Evolutionary conservation across 2,797 vertebrate genomes (phyloP).

Genomic region (Epinephelus awoara): DNA sequence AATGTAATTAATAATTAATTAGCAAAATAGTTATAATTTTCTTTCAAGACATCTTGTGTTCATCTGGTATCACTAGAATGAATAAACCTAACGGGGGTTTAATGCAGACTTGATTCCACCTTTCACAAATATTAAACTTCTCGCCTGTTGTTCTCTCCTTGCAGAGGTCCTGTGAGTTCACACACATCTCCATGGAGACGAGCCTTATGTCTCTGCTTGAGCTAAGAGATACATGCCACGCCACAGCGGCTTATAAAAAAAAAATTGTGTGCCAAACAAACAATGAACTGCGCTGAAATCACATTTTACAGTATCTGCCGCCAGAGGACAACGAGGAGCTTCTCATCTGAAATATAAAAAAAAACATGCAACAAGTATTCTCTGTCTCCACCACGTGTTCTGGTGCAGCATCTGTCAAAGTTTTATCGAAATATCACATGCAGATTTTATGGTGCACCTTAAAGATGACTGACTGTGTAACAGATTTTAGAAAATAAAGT

Average conservation of each 20-base stretch:
- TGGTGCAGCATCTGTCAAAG: constrained; percentile 75
- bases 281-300: constrained; percentile 62
- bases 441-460: constrained; percentile 91
- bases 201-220: constrained; percentile 70
- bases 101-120: too few relatives aligned
- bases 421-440: constrained; percentile 79
- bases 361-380: constrained; percentile 65
- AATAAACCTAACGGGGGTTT: neutral
- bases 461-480: constrained; percentile 89
- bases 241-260: constrained; percentile 64
- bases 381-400: constrained; percentile 77
- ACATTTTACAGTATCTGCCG: constrained; percentile 45
- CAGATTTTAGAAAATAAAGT: constrained; percentile 77
- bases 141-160: constrained; percentile 5
- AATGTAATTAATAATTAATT: too few relatives aligned
- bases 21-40: too few relatives aligned
- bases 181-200: constrained; percentile 54
- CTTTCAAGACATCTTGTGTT: neutral
- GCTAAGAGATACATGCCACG: constrained; percentile 63
- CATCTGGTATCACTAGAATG: neutral
- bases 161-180: constrained; percentile 85
- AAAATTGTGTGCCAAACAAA: constrained; percentile 81
- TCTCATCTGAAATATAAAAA: constrained; percentile 51
- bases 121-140: neutral
- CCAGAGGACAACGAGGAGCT: constrained; percentile 41